A percentile compares a stretch with the other conserved stretches of the same genome.
Evolutionary conservation across 2,113 vertebrate genomes (phyloP).

Genomic region (Syngnathus floridae): DNA sequence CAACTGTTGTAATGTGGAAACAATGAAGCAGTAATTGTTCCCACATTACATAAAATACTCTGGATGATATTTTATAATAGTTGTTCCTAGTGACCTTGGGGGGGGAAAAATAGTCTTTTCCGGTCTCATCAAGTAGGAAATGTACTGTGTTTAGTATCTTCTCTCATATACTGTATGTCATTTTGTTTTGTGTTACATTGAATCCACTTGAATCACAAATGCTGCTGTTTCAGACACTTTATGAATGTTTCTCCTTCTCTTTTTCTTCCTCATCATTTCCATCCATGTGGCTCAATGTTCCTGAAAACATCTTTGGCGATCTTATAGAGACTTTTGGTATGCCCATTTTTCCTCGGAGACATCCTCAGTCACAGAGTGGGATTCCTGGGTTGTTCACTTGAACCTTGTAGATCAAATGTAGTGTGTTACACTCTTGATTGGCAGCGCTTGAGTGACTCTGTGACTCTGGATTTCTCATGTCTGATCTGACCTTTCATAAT

Average conservation of each 20-base stretch:
- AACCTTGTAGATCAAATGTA: background rate
- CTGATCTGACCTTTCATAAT: conserved; percentile 59
- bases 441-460: conserved; percentile 49
- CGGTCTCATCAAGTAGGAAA: background rate
- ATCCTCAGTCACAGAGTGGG: conserved; percentile 69
- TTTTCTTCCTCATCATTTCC: conserved; percentile 76
- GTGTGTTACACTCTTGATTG: background rate
- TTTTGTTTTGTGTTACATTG: conserved; percentile 45
- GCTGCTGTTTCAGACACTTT: conserved; percentile 54
- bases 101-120: conserved; percentile 4
- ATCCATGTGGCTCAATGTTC: conserved; percentile 82
- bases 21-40: conserved; percentile 1
- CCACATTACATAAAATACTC: background rate
- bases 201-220: conserved; percentile 48
- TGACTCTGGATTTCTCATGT: conserved; percentile 74
- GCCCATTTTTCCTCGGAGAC: conserved; percentile 74
- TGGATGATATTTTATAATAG: background rate
- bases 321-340: conserved; percentile 84
- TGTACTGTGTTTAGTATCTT: conserved; percentile 6
- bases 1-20: conserved; percentile 3
- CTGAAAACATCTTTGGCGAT: conserved; percentile 79
- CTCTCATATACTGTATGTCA: conserved; percentile 36
- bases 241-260: conserved; percentile 68
- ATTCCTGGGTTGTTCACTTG: background rate
- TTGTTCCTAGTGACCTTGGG: background rate